phyloP scores from a whole-genome alignment of 2,113 vertebrate genomes.

The Saguinus midas region DNA sequence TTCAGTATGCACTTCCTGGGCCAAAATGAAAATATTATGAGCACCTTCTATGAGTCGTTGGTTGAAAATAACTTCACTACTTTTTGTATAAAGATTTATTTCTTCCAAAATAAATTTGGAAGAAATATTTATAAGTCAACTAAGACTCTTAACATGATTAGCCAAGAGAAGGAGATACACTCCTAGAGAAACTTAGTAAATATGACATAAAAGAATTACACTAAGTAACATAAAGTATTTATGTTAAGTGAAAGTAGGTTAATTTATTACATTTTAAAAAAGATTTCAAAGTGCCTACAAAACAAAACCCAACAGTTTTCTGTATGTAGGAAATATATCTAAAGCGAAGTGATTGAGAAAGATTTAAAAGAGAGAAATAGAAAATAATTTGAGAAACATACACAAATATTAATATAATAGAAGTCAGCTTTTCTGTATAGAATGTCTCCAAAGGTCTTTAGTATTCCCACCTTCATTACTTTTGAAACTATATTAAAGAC shows the following conservation, averaged over 20 bases:
- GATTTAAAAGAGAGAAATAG: neutral
- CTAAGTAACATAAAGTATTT: neutral
- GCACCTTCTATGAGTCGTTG: neutral
- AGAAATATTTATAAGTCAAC: neutral
- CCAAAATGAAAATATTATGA: neutral
- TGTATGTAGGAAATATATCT: neutral
- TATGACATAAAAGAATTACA: neutral
- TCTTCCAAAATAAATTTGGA: neutral
- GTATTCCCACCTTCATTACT: constrained; percentile 1
- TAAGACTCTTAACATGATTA: neutral
- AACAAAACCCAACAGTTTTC: neutral
- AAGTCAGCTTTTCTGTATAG: neutral
- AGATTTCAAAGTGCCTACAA: neutral
- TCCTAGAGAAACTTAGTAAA: neutral
- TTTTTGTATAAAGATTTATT: neutral
- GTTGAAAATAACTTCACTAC: neutral
- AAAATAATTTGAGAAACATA: neutral
- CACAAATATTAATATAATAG: neutral
- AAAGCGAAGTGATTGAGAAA: neutral
- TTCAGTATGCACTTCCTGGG: neutral
- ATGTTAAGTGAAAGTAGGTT: neutral
- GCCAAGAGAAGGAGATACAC: neutral
- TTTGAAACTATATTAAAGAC: neutral
- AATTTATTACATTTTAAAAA: neutral
- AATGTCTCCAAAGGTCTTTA: neutral